Evolutionary conservation across 2,113 vertebrate genomes (phyloP).

Genomic region (Fregata magnificens): DNA sequence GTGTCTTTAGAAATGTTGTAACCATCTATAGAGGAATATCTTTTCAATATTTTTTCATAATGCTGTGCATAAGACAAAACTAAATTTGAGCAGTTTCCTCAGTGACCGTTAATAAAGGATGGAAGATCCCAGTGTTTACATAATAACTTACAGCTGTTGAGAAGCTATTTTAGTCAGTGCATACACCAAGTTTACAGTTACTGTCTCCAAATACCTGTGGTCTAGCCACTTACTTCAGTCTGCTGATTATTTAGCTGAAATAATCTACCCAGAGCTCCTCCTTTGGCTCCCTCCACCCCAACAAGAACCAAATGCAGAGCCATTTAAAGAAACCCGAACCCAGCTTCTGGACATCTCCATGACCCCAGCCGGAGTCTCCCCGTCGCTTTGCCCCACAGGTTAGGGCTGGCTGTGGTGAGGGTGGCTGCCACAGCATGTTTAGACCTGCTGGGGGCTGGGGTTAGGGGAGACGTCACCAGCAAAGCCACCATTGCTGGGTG

Average conservation of each 20-base stretch:
- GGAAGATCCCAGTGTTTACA: background rate
- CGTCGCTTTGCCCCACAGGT: background rate
- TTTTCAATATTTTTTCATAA: background rate
- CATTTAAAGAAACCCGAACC: background rate
- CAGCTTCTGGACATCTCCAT: rapidly evolving
- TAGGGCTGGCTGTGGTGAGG: background rate
- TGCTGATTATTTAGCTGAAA: slow-evolving; percentile 35
- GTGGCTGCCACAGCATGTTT: background rate
- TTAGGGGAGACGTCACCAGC: background rate
- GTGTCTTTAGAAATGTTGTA: background rate
- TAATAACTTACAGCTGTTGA: slow-evolving; percentile 43
- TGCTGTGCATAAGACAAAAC: slow-evolving; percentile 25
- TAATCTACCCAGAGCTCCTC: slow-evolving; percentile 15
- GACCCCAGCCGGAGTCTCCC: background rate
- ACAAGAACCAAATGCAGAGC: background rate
- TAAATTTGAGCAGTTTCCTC: slow-evolving; percentile 35
- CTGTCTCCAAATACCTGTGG: slow-evolving; percentile 43
- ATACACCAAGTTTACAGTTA: background rate
- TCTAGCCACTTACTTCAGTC: background rate
- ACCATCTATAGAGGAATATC: background rate
- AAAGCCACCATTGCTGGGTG: background rate
- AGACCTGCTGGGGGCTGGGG: too few species aligned
- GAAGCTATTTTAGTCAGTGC: slow-evolving; percentile 26
- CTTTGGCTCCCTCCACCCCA: background rate
- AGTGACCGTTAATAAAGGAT: slow-evolving; percentile 15